Evolutionary conservation across 2,797 vertebrate genomes (phyloP), one percentile per base, ranked within the genome.

Genomic region (Scleropages formosus): DNA sequence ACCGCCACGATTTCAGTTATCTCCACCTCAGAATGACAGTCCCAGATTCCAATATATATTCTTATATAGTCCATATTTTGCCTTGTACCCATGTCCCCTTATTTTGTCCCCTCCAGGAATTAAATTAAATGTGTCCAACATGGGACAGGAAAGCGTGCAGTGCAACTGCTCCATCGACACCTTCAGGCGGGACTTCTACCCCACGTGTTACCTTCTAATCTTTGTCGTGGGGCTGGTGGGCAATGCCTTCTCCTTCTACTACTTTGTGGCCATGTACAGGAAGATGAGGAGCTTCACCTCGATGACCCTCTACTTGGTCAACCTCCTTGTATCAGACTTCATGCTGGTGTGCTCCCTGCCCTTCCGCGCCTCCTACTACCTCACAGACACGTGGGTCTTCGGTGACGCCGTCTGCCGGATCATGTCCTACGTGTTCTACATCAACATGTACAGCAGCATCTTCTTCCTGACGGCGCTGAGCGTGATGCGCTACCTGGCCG

Each of bases 371-470:
- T 51, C 81, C 0, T 94, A 94, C 80, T 94, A 90, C 59, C 78
- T 92, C 9, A 71, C 85, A 81, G 61, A 84, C 0, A 1, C 0
- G 0, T 94, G 92, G 93, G 60, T 86, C 69, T 93, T 92, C 75
- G 88, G 92, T 0, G 88, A 91, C 20, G 0, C 79, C 1, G 0
- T 70, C 16, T 93, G 93, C 85, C 88, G 90, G 75, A 77, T 93
- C 65, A 82, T 91, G 80, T 90, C 89, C 13, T 94, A 90, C 12
- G 77, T 82, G n/a, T 79, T 93, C 46, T 93, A 94, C 0, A 78
- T 90, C 72, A 94, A 93, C 76, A 93, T 93, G 91, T 94, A 94
- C 22, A 84, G 90, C 79, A 93, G 92, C 82, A 89, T 94, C 80
- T 94, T 91, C 66, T 93, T 94, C 77, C 84, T 94, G 66, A 87